These are phyloP conservation scores for Aphelenchoides bicaudatus DNA, from an alignment of 2,888 invertebrate species.

Conservation along the genomic window DNA sequence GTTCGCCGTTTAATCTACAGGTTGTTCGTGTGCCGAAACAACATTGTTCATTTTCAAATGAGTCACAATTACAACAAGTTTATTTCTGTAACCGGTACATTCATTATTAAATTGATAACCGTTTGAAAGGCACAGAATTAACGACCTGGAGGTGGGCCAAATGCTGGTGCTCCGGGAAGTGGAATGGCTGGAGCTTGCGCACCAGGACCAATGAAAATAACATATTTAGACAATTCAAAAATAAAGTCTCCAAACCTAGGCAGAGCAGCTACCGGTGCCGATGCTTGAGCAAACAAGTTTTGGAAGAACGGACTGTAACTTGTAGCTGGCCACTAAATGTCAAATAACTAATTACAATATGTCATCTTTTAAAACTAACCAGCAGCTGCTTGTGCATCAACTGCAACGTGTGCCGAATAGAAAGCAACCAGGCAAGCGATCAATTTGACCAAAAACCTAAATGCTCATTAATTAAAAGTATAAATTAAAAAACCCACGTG, in stretches of 20 bases:
- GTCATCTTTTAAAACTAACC: slow-evolving; percentile 7
- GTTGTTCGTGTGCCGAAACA: too few relatives aligned
- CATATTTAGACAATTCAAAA: background rate
- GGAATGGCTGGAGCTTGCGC: slow-evolving; percentile 30
- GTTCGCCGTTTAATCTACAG: too few relatives aligned
- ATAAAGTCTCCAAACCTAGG: too few relatives aligned
- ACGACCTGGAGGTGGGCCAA: slow-evolving; percentile 4
- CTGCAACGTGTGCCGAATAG: background rate
- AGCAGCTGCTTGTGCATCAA: slow-evolving; percentile 7
- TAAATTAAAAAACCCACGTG: too few relatives aligned
- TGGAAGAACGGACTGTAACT: slow-evolving; percentile 42
- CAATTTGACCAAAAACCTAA: background rate
- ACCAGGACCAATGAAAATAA: slow-evolving; percentile 4
- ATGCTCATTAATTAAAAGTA: too few relatives aligned
- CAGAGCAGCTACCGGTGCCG: slow-evolving; percentile 34
- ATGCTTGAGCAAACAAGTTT: slow-evolving; percentile 31
- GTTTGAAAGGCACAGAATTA: too few relatives aligned
- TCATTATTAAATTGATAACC: too few relatives aligned
- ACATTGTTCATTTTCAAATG: too few relatives aligned
- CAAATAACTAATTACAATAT: background rate
- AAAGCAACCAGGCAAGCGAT: background rate
- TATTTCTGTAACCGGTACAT: too few relatives aligned
- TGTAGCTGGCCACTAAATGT: slow-evolving; percentile 38
- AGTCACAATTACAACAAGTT: too few relatives aligned
- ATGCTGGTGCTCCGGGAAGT: slow-evolving; percentile 9